A percentile compares a stretch with the other conserved stretches of the same genome.
phyloP scores from a whole-genome alignment of 92 coral and sea anemone species.

The Bergia sp. region DNA sequence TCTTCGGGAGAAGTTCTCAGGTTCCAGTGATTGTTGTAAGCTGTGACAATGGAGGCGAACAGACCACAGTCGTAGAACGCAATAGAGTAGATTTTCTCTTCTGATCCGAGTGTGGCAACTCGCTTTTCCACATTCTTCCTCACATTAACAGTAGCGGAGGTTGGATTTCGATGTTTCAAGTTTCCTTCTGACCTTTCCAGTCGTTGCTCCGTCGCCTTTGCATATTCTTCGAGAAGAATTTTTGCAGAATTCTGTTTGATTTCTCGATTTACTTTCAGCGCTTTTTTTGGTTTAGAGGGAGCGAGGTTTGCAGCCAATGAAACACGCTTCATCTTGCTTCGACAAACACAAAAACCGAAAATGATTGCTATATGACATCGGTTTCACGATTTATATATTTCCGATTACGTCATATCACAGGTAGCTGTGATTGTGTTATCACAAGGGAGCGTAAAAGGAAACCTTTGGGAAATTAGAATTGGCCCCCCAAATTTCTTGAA shows the following conservation, averaged over 20 bases:
- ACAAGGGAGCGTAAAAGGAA: no score
- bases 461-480: no score
- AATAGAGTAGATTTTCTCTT: slow-evolving; percentile 7
- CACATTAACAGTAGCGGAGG: not conserved
- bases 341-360: not conserved
- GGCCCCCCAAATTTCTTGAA: no score
- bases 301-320: not conserved
- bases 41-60: slow-evolving; percentile 14
- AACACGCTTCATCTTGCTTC: not conserved
- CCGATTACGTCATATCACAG: no score
- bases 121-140: slow-evolving; percentile 12
- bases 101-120: slow-evolving; percentile 24
- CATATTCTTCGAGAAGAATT: slow-evolving; percentile 12
- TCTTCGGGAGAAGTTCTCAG: slow-evolving; percentile 80
- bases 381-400: no score
- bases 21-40: slow-evolving; percentile 75
- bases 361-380: no score
- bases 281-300: not conserved
- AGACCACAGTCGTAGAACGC: slow-evolving; percentile 35
- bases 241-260: slow-evolving; percentile 19
- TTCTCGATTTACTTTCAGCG: not conserved
- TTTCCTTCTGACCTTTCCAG: not conserved
- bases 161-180: not conserved
- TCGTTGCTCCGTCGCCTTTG: not conserved
- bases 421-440: no score